A percentile compares a stretch with the other conserved stretches of the same genome.
phyloP scores from a whole-genome alignment of 2,113 vertebrate species.

The Mustelus asterias region DNA sequence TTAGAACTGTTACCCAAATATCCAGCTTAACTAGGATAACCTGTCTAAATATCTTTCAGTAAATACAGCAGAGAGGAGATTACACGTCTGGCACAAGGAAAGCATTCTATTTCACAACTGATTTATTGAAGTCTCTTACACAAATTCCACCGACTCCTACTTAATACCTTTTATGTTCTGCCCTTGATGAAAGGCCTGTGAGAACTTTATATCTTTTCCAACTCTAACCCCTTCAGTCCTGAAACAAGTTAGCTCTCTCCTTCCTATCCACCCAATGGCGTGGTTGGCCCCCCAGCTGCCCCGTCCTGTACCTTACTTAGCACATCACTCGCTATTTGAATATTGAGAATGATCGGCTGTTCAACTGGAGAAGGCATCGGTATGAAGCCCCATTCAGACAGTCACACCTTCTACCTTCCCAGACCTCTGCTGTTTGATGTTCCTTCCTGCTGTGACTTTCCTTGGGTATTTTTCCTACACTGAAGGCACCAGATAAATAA shows the following conservation, averaged over 20 bases:
- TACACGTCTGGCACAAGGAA: conserved; percentile 13
- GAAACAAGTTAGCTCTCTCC: not conserved
- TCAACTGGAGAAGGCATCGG: not conserved
- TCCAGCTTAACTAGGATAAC: conserved; percentile 22
- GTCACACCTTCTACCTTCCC: no score
- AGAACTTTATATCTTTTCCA: not conserved
- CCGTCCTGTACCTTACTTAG: not conserved
- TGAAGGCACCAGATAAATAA: not conserved
- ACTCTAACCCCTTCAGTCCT: not conserved
- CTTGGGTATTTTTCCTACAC: not conserved
- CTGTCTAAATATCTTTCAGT: conserved; percentile 9
- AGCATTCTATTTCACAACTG: conserved; percentile 31
- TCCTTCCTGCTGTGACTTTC: not conserved
- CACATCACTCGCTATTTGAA: not conserved
- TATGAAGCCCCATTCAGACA: not conserved
- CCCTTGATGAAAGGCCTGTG: not conserved
- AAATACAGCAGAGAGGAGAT: conserved; percentile 26
- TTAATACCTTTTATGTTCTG: conserved; percentile 4
- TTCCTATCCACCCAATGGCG: not conserved
- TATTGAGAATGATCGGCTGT: not conserved
- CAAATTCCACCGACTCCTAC: not conserved
- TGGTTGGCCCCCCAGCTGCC: not conserved
- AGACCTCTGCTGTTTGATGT: not conserved
- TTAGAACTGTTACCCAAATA: not conserved
- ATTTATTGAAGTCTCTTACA: conserved; percentile 12